phyloP scores from a whole-genome alignment of 2,888 invertebrate species.

The Sarcophaga variegata region DNA sequence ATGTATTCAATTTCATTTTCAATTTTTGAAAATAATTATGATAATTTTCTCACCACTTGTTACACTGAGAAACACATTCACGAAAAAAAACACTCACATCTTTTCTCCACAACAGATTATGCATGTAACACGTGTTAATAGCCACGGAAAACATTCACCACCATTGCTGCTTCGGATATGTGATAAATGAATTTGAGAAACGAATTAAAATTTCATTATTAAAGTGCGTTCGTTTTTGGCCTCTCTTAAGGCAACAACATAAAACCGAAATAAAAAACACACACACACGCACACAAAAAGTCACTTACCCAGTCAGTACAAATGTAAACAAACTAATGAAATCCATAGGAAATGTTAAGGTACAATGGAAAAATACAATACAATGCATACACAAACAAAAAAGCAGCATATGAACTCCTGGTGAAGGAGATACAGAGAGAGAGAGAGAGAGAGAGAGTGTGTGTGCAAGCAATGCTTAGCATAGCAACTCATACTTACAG shows the following conservation, averaged over 20 bases:
- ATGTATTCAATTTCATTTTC: no score
- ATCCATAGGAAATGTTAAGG: conserved; percentile 41
- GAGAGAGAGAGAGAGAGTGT: neutral
- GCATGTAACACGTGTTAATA: neutral
- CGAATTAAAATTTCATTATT: neutral
- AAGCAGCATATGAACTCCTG: neutral
- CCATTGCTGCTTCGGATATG: neutral
- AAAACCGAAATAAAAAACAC: neutral
- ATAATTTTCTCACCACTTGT: no score
- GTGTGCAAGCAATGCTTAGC: neutral
- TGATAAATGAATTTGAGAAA: neutral
- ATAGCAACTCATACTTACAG: neutral
- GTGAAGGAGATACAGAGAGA: neutral
- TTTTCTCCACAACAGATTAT: neutral
- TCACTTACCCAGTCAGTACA: neutral
- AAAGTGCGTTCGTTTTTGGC: neutral
- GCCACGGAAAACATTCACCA: neutral
- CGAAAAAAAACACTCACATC: no score
- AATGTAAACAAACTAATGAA: conserved; percentile 41
- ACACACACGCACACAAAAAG: no score
- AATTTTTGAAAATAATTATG: no score
- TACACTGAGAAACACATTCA: no score
- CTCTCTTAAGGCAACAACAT: neutral
- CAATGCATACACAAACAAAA: neutral
- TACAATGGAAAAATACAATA: conserved; percentile 15